Conservation (phyloP, 1,140 invertebrate genomes). For the Armadillidium nasatum region DNA sequence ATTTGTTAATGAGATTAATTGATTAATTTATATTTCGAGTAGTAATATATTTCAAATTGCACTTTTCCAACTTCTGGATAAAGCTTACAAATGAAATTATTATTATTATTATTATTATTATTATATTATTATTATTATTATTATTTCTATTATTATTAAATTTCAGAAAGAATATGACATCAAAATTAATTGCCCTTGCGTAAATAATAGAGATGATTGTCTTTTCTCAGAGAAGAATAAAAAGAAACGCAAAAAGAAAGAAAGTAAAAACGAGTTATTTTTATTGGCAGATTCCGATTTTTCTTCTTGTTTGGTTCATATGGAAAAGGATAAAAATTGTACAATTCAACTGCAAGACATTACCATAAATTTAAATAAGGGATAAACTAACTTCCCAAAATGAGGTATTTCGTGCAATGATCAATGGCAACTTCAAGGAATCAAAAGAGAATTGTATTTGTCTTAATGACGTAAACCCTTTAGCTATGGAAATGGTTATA, state of each 20-base stretch:
- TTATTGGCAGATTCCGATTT: too few species aligned
- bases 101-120: too few species aligned
- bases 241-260: too few species aligned
- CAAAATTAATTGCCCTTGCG: too few species aligned
- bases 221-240: not conserved
- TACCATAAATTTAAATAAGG: not conserved
- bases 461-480: not conserved
- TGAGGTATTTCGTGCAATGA: not conserved
- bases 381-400: not conserved
- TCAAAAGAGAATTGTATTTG: not conserved
- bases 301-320: not conserved
- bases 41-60: too few species aligned
- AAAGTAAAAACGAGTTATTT: not conserved
- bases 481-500: conserved; percentile 1
- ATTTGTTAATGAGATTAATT: too few species aligned
- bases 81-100: too few species aligned
- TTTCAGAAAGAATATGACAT: too few species aligned
- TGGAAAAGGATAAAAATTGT: not conserved
- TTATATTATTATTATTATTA: too few species aligned
- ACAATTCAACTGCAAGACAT: not conserved
- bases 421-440: not conserved
- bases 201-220: not conserved
- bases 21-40: too few species aligned
- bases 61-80: too few species aligned
- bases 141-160: too few species aligned